These are phyloP conservation scores for Smutsia temminckii DNA, from an alignment of 2,797 vertebrate species.

Conservation along the genomic window DNA sequence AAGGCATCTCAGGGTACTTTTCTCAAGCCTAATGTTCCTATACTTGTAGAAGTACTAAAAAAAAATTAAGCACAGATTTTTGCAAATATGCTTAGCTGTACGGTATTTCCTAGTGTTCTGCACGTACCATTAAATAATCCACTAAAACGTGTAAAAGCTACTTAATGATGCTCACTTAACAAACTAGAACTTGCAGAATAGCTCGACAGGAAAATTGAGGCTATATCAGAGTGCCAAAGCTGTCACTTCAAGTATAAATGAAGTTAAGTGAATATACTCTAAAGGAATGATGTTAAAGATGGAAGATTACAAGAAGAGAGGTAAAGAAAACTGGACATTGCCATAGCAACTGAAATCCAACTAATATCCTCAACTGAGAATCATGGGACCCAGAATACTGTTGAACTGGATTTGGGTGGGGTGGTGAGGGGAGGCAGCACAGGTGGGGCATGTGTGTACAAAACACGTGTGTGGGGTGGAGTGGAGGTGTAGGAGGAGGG, in stretches of 20 bases:
- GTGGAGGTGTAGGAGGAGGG: not conserved
- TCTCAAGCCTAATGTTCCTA: not conserved
- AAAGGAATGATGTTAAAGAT: not conserved
- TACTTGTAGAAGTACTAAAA: not conserved
- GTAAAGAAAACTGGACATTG: not conserved
- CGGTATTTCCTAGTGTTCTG: not conserved
- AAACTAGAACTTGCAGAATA: not conserved
- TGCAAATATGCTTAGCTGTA: not conserved
- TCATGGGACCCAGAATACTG: not conserved
- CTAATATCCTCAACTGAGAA: not conserved
- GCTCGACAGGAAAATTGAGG: not conserved
- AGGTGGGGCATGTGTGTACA: not conserved
- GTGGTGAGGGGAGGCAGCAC: not conserved
- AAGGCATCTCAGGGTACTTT: not conserved
- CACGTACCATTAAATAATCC: not conserved
- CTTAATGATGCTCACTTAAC: not conserved
- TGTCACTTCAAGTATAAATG: not conserved
- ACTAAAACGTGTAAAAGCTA: conserved; percentile 5
- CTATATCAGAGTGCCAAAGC: not conserved
- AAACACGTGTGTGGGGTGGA: not conserved
- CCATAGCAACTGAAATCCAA: not conserved
- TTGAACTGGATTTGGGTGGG: not conserved
- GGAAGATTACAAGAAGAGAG: not conserved
- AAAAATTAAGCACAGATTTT: not conserved
- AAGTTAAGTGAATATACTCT: not conserved